Conservation (phyloP, 2,888 invertebrate genomes). For the Plebejus anna region DNA sequence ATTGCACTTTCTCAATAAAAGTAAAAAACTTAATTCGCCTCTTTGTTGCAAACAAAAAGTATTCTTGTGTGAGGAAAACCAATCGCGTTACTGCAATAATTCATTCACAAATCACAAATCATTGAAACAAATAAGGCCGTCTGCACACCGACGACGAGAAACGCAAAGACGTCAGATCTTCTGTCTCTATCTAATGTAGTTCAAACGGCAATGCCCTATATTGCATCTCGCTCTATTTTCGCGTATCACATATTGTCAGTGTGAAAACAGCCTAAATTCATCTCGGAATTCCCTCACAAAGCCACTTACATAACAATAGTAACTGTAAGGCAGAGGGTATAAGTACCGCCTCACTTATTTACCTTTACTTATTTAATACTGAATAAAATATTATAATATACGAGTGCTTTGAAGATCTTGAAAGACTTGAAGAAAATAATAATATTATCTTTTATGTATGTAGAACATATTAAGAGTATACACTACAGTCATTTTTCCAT, state of each 20-base stretch:
- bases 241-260: not conserved
- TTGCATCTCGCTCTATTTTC: not conserved
- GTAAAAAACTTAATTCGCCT: too few species aligned
- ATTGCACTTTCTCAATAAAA: too few species aligned
- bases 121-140: too few species aligned
- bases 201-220: too few species aligned
- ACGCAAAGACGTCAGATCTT: too few species aligned
- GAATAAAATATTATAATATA: not conserved
- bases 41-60: too few species aligned
- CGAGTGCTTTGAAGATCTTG: not conserved
- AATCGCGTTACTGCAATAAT: too few species aligned
- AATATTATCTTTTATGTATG: not conserved
- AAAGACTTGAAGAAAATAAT: not conserved
- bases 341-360: not conserved
- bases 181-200: too few species aligned
- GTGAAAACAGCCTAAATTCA: not conserved
- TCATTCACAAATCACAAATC: too few species aligned
- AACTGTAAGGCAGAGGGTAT: not conserved
- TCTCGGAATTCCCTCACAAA: not conserved
- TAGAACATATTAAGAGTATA: not conserved
- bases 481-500: too few species aligned
- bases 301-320: conserved; percentile 7
- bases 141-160: too few species aligned
- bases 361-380: not conserved
- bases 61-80: too few species aligned